Conservation (phyloP, 2,888 invertebrate genomes). For the Homarus gammarus region DNA sequence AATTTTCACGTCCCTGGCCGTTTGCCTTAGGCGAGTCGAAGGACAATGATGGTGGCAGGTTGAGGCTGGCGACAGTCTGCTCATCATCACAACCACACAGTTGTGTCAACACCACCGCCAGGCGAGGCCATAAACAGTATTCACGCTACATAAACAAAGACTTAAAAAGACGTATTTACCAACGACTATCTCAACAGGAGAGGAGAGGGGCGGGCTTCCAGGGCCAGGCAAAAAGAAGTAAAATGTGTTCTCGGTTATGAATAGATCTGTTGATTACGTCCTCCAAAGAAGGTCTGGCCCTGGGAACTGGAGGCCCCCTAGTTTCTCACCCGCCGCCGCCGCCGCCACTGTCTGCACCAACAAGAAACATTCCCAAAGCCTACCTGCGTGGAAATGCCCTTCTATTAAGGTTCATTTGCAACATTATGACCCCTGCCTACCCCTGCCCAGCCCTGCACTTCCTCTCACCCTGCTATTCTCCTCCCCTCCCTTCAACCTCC, state of each 20-base stretch:
- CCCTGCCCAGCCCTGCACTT: background rate
- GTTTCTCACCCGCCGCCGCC: background rate
- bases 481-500: background rate
- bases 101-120: background rate
- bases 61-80: too few relatives aligned
- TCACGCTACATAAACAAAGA: background rate
- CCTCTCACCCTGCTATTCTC: too few relatives aligned
- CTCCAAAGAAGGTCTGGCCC: slow-evolving; percentile 5
- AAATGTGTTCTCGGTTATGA: background rate
- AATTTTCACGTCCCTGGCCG: too few relatives aligned
- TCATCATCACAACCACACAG: background rate
- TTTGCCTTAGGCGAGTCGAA: too few relatives aligned
- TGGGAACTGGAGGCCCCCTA: background rate
- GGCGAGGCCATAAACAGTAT: background rate
- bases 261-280: slow-evolving; percentile 12
- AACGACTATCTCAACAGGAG: background rate
- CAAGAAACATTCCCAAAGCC: slow-evolving; percentile 27
- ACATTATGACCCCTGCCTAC: slow-evolving; percentile 9
- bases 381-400: slow-evolving; percentile 41
- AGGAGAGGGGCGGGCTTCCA: too few relatives aligned
- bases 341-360: background rate
- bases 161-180: slow-evolving; percentile 3
- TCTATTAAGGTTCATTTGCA: slow-evolving; percentile 47
- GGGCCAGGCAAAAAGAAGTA: background rate
- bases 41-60: too few relatives aligned